These are phyloP conservation scores for Corbicula japonica DNA, from an alignment of 2,888 invertebrate genomes.

Conservation along the genomic window DNA sequence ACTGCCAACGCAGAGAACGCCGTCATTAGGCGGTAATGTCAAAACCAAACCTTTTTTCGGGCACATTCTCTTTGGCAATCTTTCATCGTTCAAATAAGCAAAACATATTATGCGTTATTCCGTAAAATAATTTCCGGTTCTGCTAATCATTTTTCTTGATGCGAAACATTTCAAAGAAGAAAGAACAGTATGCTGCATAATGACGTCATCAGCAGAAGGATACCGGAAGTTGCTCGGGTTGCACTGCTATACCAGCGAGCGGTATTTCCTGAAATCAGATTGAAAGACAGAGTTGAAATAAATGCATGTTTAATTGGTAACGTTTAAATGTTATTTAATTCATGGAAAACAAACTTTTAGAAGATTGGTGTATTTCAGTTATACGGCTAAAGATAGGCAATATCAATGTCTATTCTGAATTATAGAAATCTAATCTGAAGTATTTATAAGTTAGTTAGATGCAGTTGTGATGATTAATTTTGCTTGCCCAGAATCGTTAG, in stretches of 20 bases:
- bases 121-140: no score
- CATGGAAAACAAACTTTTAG: no score
- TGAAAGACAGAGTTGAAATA: neutral
- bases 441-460: neutral
- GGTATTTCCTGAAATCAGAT: slow-evolving; percentile 50
- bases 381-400: neutral
- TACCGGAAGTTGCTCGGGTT: slow-evolving; percentile 51
- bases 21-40: no score
- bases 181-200: slow-evolving; percentile 14
- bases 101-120: no score
- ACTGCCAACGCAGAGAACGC: no score
- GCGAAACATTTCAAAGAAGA: no score
- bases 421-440: neutral
- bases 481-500: neutral
- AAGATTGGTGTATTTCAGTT: neutral
- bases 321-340: neutral
- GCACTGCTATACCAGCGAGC: slow-evolving; percentile 61
- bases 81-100: no score
- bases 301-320: neutral
- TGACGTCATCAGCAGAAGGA: slow-evolving; percentile 46
- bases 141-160: no score
- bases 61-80: no score
- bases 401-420: neutral
- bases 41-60: no score
- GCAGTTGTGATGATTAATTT: neutral